Evolutionary conservation across 2,113 vertebrate species (phyloP), one percentile per base, ranked within the genome.

Genomic region (Oreochromis niloticus): DNA sequence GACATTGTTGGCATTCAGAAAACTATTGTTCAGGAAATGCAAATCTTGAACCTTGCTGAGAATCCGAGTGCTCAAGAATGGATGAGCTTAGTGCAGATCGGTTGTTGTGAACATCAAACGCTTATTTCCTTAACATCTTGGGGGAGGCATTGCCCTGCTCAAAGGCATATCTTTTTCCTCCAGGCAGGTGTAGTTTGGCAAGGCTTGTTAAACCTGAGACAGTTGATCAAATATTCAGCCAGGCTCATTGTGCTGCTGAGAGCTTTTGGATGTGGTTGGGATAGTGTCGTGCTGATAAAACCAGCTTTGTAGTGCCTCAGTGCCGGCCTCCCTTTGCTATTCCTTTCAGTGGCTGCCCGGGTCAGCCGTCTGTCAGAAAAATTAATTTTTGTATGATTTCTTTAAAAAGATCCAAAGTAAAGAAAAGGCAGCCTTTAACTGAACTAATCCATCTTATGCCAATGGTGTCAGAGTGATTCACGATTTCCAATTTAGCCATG

Each of bases 381-480:
- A 94, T 80, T 91, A 94, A 94, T 95, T 95, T 95, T 94, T 92
- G 82, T 89, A 92, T 93, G 88, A 95, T 94, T 93, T 92, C 83
- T 90, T 91, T 92, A 91, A 95, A 93, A 95, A 89, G 86, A 93
- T 86, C 82, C 93, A 95, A 95, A 94, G 89, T 89, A 93, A 94
- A 96, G 92, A 93, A 96, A 93, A 90, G 86, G 79, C 87, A 89
- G 90, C 91, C 89, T 94, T 94, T 96, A 96, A 95, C 87, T 80
- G 91, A 92, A 95, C 97, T 95, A 94, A 97, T 97, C 95, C 96
- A 96, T 97, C 96, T 97, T 96, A 0, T 55, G 30, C 93, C 93
- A 68, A 4, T 81, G 85, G 88, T 96, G 89, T 94, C 96, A 96
- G 94, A 96, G 95, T 97, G 97, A 97, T 97, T 97, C 95, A 97